Evolutionary conservation across 1,140 invertebrate genomes (phyloP).

Genomic region (Platyscapa corneri): DNA sequence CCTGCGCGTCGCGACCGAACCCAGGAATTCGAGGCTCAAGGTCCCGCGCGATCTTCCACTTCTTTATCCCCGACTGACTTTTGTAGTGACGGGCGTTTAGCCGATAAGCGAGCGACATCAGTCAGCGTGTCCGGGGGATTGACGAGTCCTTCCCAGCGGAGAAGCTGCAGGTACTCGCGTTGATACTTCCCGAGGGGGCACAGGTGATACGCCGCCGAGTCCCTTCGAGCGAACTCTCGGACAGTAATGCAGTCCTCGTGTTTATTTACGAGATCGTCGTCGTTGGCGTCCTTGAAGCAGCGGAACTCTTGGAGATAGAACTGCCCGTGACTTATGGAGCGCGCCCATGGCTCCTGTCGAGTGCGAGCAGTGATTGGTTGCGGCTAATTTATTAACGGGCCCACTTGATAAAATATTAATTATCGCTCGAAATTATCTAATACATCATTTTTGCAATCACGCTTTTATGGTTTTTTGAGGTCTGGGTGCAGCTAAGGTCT

Average conservation of each 20-base stretch:
- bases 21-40: conserved; percentile 60
- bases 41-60: conserved; percentile 36
- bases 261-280: conserved; percentile 32
- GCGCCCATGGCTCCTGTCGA: not conserved
- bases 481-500: too few relatives aligned
- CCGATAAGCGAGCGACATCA: conserved; percentile 62
- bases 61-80: conserved; percentile 54
- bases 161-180: conserved; percentile 28
- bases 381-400: too few relatives aligned
- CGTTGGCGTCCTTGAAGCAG: not conserved
- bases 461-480: too few relatives aligned
- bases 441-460: not conserved
- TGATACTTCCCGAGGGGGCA: conserved; percentile 37
- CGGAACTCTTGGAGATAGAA: not conserved
- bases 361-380: too few relatives aligned
- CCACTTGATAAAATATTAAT: too few relatives aligned
- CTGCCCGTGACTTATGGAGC: not conserved
- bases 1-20: too few relatives aligned
- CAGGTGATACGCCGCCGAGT: conserved; percentile 58
- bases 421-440: not conserved
- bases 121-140: conserved; percentile 48
- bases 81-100: conserved; percentile 56
- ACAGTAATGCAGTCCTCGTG: conserved; percentile 1
- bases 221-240: too few relatives aligned
- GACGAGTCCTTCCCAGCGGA: conserved; percentile 23